Base-by-base conservation (phyloP, 2,113 vertebrate species). In the Tichodroma muraria region DNA sequence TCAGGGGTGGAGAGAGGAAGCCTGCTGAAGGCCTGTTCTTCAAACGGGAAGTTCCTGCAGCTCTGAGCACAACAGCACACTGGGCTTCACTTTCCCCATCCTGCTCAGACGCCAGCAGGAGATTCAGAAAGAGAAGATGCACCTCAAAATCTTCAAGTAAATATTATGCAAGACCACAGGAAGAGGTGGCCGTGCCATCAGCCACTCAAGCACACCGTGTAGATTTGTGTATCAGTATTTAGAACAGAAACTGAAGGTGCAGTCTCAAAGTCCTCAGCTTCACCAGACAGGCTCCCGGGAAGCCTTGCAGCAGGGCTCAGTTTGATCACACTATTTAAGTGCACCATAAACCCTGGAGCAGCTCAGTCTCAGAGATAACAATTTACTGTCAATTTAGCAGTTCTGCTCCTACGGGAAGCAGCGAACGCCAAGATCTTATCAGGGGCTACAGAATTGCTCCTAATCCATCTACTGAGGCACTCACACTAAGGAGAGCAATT, bases 1-100 rank as follows among this genome's bases (percentile, higher is more conserved):
- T 40, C 16, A 40, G 57, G 54, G 42, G 21, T 89, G 65, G 89
- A 88, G 92, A 95, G 72, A 85, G 92, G 95, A 93, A 94, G 71
- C 70, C 66, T 93, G 40, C 44, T 66, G 80, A 63, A 80, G 44
- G 1, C 1, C 66, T 85, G 40, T 2, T 81, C 70, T 85, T 77
- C 71, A 72, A 14, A 85, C 0, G 52, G 59, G 47, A 93, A 82
- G 72, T 38, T 52, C 70, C 38, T 21, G 44, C 3, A 15, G n/a
- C 71, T 40, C 85, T 35, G 65, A n/a, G 37, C 50, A 61, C 73
- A 38, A 12, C 40, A 61, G 54, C 49, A 52, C 42, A 12, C 1
- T 2, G 11, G 18, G n/a, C 38, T 66, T 5, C 8, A 11, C 15
- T 6, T 4, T 50, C 13, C 38, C 38, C 42, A 52, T 17, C 66